Evolutionary conservation across 2,797 vertebrate genomes (phyloP), one percentile per base, ranked within the genome.

Genomic region (Argya squamiceps): DNA sequence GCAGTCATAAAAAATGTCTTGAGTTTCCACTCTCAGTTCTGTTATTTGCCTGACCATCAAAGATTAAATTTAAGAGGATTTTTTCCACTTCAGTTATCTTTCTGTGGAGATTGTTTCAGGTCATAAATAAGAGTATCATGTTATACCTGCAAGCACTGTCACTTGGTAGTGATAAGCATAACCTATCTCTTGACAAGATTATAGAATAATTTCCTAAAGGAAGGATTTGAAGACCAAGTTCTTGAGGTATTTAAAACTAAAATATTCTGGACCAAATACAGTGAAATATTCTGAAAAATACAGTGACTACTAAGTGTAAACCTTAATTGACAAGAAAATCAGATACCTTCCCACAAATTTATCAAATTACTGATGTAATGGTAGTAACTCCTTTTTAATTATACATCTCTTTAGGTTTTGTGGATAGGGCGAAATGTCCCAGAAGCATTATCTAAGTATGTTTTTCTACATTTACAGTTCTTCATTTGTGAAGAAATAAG

Each of bases 281-380:
- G n/a, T n/a, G n/a, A n/a, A n/a, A n/a, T n/a, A n/a, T 39, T 83
- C 56, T 86, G 44, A 83, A 84, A 91, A 89, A 56, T 88, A 36
- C 27, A 37, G 5, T 27, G 15, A 43, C 18, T 52, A 11, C 11
- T 63, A 73, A 53, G 29, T 32, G 29, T 32, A 75, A 81, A 59
- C 2, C 6, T 58, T 29, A 27, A 68, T 6, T 55, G 17, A 24
- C 4, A 49, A 60, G 19, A 75, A 84, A 50, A 80, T 19, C 34
- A 14, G 18, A 26, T 27, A 58, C 3, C 2, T 49, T 11, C 17
- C 15, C 12, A 41, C 5, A 58, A 59, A 55, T 67, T 14, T 74
- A 63, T 56, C 8, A 64, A 47, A 52, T 69, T 36, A n/a, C 2
- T 3, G 1, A 44, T n/a, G 26, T n/a, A 68, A 44, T 37, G 59